These are phyloP conservation scores for Ptilodon capucinus DNA, from an alignment of 2,888 invertebrate genomes.

Conservation along the genomic window DNA sequence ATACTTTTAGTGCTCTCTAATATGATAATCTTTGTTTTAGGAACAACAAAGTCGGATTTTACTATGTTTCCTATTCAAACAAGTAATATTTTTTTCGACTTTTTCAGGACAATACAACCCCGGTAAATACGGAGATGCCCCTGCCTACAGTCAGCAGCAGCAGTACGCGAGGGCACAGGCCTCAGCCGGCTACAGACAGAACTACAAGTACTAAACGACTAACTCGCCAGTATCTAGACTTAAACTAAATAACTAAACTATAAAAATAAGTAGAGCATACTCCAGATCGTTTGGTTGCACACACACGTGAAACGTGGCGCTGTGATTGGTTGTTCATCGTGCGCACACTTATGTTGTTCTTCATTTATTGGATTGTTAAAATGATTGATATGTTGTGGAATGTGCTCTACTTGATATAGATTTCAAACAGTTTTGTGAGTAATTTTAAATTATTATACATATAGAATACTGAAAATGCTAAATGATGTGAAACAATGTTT, in stretches of 20 bases:
- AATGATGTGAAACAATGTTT: background rate
- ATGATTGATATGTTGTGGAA: constrained; percentile 1
- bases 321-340: constrained; percentile 19
- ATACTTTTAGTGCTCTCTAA: too few species aligned
- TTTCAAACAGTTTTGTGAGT: constrained; percentile 24
- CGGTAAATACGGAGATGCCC: constrained; percentile 62
- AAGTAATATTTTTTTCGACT: constrained; percentile 7
- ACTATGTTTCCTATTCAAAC: too few species aligned
- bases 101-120: constrained; percentile 77
- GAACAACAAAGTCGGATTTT: too few species aligned
- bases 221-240: constrained; percentile 20
- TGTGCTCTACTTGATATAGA: constrained; percentile 20
- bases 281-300: constrained; percentile 17
- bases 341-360: background rate
- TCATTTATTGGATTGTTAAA: background rate
- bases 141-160: constrained; percentile 41
- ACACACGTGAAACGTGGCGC: constrained; percentile 2
- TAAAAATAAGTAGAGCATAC: constrained; percentile 30
- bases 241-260: constrained; percentile 22
- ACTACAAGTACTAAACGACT: constrained; percentile 64
- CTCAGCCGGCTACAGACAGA: constrained; percentile 62
- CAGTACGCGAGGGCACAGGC: constrained; percentile 61
- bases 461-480: too few species aligned
- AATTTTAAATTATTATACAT: constrained; percentile 18
- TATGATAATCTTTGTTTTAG: too few species aligned